Conservation (phyloP, 2,888 invertebrate genomes). For the Xiphydria camelus region DNA sequence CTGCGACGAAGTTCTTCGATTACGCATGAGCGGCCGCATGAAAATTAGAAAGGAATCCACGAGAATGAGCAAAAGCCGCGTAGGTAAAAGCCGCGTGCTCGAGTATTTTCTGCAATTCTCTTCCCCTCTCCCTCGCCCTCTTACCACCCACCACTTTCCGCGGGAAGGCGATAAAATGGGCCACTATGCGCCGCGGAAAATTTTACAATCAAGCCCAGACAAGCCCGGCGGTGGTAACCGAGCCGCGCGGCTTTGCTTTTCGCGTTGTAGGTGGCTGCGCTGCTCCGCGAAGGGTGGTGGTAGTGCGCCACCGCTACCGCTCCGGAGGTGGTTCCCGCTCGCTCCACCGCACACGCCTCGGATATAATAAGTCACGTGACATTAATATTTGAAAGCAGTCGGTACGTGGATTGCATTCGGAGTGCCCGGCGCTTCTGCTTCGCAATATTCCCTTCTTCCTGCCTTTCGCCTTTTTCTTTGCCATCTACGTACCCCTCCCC, state of each 20-base stretch:
- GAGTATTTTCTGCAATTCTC: constrained; percentile 41
- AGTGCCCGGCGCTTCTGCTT: constrained; percentile 40
- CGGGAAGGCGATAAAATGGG: constrained; percentile 46
- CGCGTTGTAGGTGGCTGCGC: background rate
- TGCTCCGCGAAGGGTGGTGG: constrained; percentile 23
- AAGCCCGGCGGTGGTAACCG: constrained; percentile 15
- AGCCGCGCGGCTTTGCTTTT: background rate
- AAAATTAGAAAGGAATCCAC: constrained; percentile 50
- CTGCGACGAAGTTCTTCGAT: constrained; percentile 14
- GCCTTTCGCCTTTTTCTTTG: constrained; percentile 26
- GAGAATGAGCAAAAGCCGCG: constrained; percentile 40
- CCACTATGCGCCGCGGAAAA: constrained; percentile 44
- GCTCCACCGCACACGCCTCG: constrained; percentile 51
- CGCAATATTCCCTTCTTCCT: constrained; percentile 44
- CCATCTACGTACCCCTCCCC: constrained; percentile 11
- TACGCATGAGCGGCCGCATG: constrained; percentile 46
- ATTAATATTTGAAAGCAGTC: constrained; percentile 58
- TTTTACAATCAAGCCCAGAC: constrained; percentile 48
- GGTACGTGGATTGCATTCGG: constrained; percentile 57
- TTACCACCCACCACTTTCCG: constrained; percentile 14
- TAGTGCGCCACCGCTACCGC: constrained; percentile 23
- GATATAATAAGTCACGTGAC: constrained; percentile 59
- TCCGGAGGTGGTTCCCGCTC: constrained; percentile 30
- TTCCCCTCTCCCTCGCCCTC: constrained; percentile 7
- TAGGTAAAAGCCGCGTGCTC: constrained; percentile 36